Percentiles rank a stretch among this genome's conserved stretches.
phyloP scores from a whole-genome alignment of 2,113 vertebrate species.

The Sardina pilchardus region DNA sequence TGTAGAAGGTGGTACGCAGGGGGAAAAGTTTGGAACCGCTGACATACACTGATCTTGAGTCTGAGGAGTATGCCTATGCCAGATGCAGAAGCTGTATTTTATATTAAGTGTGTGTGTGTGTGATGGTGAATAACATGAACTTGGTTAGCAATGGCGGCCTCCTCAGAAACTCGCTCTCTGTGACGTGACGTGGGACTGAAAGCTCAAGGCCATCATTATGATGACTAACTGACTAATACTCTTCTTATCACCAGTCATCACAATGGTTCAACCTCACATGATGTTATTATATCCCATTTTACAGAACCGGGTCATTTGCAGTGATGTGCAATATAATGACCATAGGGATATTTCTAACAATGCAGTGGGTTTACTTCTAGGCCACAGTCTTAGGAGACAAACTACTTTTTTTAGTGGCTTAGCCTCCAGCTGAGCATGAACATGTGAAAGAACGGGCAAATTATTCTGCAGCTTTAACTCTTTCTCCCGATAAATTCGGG shows the following conservation, averaged over 20 bases:
- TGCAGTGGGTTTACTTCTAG: background rate
- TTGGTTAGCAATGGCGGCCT: background rate
- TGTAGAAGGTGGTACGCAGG: too few species aligned
- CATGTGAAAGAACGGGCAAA: slow-evolving; percentile 34
- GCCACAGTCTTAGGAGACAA: background rate
- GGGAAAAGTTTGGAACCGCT: too few species aligned
- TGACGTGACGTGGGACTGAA: background rate
- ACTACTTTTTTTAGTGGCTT: slow-evolving; percentile 22
- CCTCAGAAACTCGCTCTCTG: background rate
- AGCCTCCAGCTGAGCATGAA: slow-evolving; percentile 42
- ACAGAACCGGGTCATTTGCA: background rate
- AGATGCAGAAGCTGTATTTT: background rate
- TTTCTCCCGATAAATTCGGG: slow-evolving; percentile 48
- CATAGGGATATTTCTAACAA: background rate
- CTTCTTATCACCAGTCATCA: background rate
- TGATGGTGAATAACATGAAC: background rate
- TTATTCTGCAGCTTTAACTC: slow-evolving; percentile 11
- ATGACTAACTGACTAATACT: background rate
- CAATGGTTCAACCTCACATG: background rate
- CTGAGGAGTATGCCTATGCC: too few species aligned
- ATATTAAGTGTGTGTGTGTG: background rate
- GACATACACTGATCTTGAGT: too few species aligned
- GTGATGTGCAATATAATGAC: background rate
- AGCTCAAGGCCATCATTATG: background rate
- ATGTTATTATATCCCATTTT: background rate